Conservation (phyloP, 2,797 vertebrate genomes). For the Typhlichthys eigenmanni region DNA sequence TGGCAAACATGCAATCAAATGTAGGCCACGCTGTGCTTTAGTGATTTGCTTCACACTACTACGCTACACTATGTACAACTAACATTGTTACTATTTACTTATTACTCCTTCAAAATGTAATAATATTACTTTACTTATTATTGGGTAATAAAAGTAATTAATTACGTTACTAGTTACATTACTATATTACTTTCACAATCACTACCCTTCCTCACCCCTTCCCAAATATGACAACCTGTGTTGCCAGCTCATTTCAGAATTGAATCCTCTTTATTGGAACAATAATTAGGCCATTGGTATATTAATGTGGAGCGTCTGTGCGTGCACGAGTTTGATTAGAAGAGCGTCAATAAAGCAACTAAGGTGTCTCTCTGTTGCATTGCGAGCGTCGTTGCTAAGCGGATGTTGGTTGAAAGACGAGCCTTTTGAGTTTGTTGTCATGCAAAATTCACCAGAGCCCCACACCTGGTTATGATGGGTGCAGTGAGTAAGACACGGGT, state of each 20-base stretch:
- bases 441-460: slow-evolving; percentile 30
- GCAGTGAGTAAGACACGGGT: too few species aligned
- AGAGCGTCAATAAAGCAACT: slow-evolving; percentile 54
- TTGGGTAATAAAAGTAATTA: too few species aligned
- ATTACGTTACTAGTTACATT: too few species aligned
- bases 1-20: slow-evolving; percentile 77
- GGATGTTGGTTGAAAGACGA: slow-evolving; percentile 36
- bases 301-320: slow-evolving; percentile 52
- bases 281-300: slow-evolving; percentile 47
- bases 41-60: slow-evolving; percentile 71
- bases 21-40: slow-evolving; percentile 65
- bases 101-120: too few species aligned
- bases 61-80: slow-evolving; percentile 60
- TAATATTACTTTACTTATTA: too few species aligned
- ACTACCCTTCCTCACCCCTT: too few species aligned
- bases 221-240: too few species aligned
- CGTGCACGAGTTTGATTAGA: slow-evolving; percentile 58
- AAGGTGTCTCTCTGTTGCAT: slow-evolving; percentile 29
- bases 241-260: too few species aligned
- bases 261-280: too few species aligned
- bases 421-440: slow-evolving; percentile 53
- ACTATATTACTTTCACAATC: too few species aligned
- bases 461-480: slow-evolving; percentile 67
- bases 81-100: slow-evolving; percentile 12
- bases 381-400: slow-evolving; percentile 35